Conservation (phyloP, 2,113 vertebrate genomes). For the Saccopteryx leptura region DNA sequence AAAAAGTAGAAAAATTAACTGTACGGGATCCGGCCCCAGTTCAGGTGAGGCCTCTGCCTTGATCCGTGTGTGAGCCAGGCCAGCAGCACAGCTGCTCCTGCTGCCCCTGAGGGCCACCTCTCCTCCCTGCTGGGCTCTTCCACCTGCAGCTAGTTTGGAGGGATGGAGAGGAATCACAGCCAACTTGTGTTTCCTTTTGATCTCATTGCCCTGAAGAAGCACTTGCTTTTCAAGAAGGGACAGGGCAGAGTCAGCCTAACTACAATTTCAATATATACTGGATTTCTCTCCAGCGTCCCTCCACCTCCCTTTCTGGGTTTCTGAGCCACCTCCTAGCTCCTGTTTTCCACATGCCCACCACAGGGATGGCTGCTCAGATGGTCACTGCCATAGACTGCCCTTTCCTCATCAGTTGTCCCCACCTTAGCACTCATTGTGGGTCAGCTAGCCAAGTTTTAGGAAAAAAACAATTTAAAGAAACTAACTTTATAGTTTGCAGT, state of each 20-base stretch:
- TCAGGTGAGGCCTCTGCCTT: background rate
- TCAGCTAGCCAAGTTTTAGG: background rate
- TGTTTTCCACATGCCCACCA: fast-evolving
- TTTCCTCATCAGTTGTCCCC: background rate
- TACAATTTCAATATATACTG: background rate
- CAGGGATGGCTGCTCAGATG: background rate
- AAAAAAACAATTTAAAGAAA: background rate
- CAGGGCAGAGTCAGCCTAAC: background rate
- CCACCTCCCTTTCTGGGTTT: background rate
- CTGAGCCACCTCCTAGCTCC: background rate
- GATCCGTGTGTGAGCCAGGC: background rate
- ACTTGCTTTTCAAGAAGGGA: background rate
- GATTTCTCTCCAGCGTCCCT: background rate
- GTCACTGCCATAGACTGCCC: background rate
- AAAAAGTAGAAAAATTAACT: background rate
- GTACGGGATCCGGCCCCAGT: background rate
- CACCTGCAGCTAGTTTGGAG: background rate
- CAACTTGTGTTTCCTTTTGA: background rate
- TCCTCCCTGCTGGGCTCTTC: background rate
- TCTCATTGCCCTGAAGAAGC: background rate
- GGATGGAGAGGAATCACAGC: background rate
- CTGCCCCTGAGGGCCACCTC: too few species aligned
- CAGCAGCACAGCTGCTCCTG: background rate
- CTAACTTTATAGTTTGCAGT: background rate
- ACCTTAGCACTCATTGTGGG: too few species aligned